Evolutionary conservation across 2,888 invertebrate genomes (phyloP).

Genomic region (Julus scanicus): DNA sequence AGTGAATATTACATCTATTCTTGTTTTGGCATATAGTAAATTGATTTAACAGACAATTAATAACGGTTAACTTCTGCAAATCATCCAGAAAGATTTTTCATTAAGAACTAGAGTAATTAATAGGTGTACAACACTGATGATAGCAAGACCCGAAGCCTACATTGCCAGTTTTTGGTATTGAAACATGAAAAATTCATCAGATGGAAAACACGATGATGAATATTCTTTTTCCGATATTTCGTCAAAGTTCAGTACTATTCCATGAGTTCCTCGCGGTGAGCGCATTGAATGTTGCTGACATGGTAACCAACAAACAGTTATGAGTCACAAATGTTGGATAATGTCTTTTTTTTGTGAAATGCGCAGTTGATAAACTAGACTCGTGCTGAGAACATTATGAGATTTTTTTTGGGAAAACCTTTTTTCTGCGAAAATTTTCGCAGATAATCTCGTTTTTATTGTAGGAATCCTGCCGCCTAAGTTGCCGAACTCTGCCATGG

Average conservation of each 20-base stretch:
- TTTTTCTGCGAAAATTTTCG: too few species aligned
- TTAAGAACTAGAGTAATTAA: not conserved
- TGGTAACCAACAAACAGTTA: not conserved
- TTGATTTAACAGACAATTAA: too few species aligned
- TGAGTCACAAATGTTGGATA: slow-evolving; percentile 1
- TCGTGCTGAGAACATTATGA: not conserved
- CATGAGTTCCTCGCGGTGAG: not conserved
- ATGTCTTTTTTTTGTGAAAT: not conserved
- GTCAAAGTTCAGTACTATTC: not conserved
- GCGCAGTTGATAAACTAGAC: not conserved
- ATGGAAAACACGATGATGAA: not conserved
- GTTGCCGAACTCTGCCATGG: too few species aligned
- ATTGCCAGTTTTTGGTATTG: too few species aligned
- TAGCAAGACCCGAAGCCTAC: too few species aligned
- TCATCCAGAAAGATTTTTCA: too few species aligned
- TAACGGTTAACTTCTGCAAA: too few species aligned
- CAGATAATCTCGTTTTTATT: too few species aligned
- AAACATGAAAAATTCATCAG: not conserved
- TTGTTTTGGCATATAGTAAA: too few species aligned
- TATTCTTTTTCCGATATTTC: too few species aligned
- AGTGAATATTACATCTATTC: too few species aligned
- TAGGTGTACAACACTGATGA: not conserved
- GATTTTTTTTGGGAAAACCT: not conserved
- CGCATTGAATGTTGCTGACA: not conserved
- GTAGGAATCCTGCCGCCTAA: not conserved